A percentile compares a stretch with the other conserved stretches of the same genome.
phyloP scores from a whole-genome alignment of 2,888 invertebrate species.

The Agrochola lota region DNA sequence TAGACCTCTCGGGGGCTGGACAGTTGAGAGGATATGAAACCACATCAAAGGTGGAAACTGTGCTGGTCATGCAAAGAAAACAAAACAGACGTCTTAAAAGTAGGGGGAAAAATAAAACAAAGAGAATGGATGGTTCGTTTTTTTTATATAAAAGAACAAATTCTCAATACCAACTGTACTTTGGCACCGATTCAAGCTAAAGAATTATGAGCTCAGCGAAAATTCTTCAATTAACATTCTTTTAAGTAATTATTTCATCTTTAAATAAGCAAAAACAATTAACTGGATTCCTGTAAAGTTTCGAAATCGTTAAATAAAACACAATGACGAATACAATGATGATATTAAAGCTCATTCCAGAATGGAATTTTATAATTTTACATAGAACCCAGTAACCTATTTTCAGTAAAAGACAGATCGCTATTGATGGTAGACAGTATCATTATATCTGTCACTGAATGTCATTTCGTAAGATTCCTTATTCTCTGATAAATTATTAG shows the following conservation, averaged over 20 bases:
- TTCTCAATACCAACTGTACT: background rate
- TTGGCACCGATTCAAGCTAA: slow-evolving; percentile 2
- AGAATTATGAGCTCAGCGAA: slow-evolving; percentile 22
- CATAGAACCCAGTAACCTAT: too few species aligned
- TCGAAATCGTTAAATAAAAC: slow-evolving; percentile 15
- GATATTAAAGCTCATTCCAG: background rate
- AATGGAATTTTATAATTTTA: background rate
- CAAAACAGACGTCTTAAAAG: background rate
- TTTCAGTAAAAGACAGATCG: too few species aligned
- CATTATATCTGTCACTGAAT: too few species aligned
- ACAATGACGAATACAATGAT: background rate
- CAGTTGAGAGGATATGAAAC: too few species aligned
- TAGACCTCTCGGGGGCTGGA: too few species aligned
- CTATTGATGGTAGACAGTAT: too few species aligned
- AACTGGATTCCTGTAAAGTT: slow-evolving; percentile 18
- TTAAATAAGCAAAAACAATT: slow-evolving; percentile 7
- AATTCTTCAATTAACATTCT: slow-evolving; percentile 39
- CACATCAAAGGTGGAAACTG: background rate
- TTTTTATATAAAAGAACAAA: background rate
- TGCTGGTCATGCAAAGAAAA: background rate
- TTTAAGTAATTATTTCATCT: slow-evolving; percentile 17
- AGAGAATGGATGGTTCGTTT: background rate
- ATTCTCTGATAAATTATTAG: too few species aligned
- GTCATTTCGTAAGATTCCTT: too few species aligned
- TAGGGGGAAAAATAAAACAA: background rate